Evolutionary conservation across 2,888 invertebrate genomes (phyloP).

Genomic region (Volucella inanis): DNA sequence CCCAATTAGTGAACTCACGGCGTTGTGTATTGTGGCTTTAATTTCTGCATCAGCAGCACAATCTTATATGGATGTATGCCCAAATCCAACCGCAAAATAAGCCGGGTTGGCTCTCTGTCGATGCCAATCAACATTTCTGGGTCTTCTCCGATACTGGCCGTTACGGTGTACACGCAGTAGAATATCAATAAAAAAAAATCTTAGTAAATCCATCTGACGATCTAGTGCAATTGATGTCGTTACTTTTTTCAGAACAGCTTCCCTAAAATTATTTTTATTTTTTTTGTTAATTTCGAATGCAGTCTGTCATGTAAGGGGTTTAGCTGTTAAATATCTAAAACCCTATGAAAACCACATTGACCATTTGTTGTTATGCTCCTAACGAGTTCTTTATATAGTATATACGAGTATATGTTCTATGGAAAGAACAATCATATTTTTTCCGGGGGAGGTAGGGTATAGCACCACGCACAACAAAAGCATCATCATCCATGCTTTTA

Average conservation of each 20-base stretch:
- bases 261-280: conserved; percentile 8
- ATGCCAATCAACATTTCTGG: too few relatives aligned
- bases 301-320: neutral
- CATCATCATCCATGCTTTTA: conserved; percentile 40
- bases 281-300: neutral
- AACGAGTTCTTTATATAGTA: neutral
- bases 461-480: conserved; percentile 28
- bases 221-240: rapidly evolving
- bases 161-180: too few relatives aligned
- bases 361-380: conserved; percentile 10
- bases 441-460: conserved; percentile 11
- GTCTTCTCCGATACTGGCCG: too few relatives aligned
- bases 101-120: too few relatives aligned
- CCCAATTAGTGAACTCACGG: too few relatives aligned
- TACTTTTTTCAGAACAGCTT: neutral
- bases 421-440: neutral
- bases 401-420: neutral
- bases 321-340: conserved; percentile 8
- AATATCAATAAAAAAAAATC: too few relatives aligned
- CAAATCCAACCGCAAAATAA: too few relatives aligned
- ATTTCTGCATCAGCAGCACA: too few relatives aligned
- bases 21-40: too few relatives aligned
- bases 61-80: too few relatives aligned
- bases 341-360: conserved; percentile 11
- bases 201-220: too few relatives aligned